These are phyloP conservation scores for Aselliscus stoliczkanus DNA, from an alignment of 2,797 vertebrate species.

Conservation along the genomic window DNA sequence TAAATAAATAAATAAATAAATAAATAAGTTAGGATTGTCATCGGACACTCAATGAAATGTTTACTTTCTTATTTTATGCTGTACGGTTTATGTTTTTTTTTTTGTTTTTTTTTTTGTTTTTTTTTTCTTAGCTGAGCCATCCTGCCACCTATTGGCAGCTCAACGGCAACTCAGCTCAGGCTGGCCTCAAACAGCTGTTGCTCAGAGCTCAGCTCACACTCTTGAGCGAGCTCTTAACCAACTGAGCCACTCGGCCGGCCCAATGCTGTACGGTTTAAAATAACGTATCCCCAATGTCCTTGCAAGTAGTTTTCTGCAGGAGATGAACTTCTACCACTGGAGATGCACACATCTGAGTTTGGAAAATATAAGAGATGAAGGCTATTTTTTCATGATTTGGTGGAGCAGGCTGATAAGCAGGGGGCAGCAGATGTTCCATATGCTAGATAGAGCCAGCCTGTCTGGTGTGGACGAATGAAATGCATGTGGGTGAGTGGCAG, in stretches of 20 bases:
- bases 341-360: not conserved
- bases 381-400: not conserved
- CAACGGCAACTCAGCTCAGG: no score
- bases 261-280: not conserved
- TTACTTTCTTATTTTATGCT: not conserved
- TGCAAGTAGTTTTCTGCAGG: not conserved
- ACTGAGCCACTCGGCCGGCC: no score
- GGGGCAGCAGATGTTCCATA: not conserved
- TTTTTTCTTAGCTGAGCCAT: no score
- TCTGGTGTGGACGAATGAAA: not conserved
- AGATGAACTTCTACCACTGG: not conserved
- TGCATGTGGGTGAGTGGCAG: rapidly evolving
- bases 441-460: no score
- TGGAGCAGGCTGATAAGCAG: not conserved
- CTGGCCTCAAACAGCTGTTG: no score
- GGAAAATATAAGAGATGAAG: not conserved
- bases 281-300: not conserved
- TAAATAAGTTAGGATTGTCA: not conserved
- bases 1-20: not conserved
- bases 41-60: not conserved
- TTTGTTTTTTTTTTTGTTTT: no score
- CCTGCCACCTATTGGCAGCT: no score
- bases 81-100: no score
- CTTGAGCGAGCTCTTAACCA: no score
- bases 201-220: no score